A percentile compares a stretch with the other conserved stretches of the same genome.
phyloP scores from a whole-genome alignment of 30 jellyfish, hydroid and myxozoan species.

The Turritopsis rubra region DNA sequence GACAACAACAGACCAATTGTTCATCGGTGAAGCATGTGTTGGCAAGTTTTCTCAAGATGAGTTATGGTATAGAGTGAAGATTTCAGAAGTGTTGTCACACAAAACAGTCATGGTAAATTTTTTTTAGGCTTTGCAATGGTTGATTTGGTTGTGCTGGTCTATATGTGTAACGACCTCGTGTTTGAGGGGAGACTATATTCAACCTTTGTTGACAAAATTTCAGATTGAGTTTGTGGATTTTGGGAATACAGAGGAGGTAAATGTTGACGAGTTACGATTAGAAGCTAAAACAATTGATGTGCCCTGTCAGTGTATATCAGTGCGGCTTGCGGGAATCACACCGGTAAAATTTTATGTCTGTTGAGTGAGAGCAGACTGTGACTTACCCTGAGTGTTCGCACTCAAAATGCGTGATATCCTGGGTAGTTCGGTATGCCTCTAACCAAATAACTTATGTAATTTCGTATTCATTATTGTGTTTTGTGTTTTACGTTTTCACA shows the following conservation, averaged over 20 bases:
- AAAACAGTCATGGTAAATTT: neutral
- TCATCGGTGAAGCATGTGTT: slow-evolving; percentile 52
- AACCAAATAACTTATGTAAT: no score
- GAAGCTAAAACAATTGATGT: slow-evolving; percentile 36
- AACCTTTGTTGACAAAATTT: neutral
- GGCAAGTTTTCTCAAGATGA: slow-evolving; percentile 68
- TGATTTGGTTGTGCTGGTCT: no score
- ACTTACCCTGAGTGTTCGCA: neutral
- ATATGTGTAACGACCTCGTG: no score
- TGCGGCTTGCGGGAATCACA: slow-evolving; percentile 39
- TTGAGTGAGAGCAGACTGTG: neutral
- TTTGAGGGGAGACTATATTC: no score
- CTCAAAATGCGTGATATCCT: no score
- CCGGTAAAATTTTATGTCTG: slow-evolving; percentile 45
- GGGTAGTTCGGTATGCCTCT: no score
- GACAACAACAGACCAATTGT: slow-evolving; percentile 26
- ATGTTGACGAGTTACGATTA: slow-evolving; percentile 26
- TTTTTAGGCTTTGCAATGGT: no score
- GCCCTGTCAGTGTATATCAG: slow-evolving; percentile 66
- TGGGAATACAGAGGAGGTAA: slow-evolving; percentile 71
- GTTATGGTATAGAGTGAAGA: slow-evolving; percentile 58
- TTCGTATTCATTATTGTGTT: no score
- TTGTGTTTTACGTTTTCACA: neutral
- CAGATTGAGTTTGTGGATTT: slow-evolving; percentile 78
- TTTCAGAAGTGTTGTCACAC: neutral